Evolutionary conservation across 2,797 vertebrate genomes (phyloP), one percentile per base, ranked within the genome.

Genomic region (Phalloptychus januarius): DNA sequence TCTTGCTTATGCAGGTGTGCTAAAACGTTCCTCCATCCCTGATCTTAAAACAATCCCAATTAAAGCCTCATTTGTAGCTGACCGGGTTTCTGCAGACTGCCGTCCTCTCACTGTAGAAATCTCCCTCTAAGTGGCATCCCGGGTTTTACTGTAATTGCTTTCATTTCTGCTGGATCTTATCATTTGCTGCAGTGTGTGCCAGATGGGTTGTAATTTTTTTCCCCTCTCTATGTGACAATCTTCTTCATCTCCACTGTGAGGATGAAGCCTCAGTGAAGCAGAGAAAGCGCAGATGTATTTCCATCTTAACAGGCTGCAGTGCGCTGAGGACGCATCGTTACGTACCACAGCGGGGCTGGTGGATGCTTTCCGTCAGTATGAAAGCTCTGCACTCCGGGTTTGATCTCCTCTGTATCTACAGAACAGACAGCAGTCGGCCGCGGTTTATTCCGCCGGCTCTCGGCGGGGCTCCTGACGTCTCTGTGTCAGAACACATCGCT

Each of bases 361-460:
- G 72, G 54, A 73, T 73, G 81, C 67, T 83, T 85, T 73, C 79
- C 40, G 50, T 56, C 42, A 15, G 52, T 28, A 38, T 28, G 38
- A 54, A 63, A 77, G 36, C 10, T 71, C 18, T 58, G 4, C 48
- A 8, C 48, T 23, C 48, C 0, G 76, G 76, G 36, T 31, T 1
- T 79, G 40, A 36, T 31, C 71, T 52, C 13, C 31, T 78, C 42
- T 78, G 79, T 46, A 56, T 82, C 75, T 77, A 79, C 63, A 69
- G 18, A 82, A 40, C 50, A 81, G 77, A 74, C 54, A 71, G 78
- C 50, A 74, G 76, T 48, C 33, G 5, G 69, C 85, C 16, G 87
- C 87, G 5, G 85, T 91, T 74, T 89, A 91, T 89, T 88, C 50
- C 85, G 58, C n/a, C 8, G 74, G 36, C 45, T 54, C 83, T 75